Evolutionary conservation across 2,888 invertebrate genomes (phyloP).

Genomic region (Pristionchus mayeri): DNA sequence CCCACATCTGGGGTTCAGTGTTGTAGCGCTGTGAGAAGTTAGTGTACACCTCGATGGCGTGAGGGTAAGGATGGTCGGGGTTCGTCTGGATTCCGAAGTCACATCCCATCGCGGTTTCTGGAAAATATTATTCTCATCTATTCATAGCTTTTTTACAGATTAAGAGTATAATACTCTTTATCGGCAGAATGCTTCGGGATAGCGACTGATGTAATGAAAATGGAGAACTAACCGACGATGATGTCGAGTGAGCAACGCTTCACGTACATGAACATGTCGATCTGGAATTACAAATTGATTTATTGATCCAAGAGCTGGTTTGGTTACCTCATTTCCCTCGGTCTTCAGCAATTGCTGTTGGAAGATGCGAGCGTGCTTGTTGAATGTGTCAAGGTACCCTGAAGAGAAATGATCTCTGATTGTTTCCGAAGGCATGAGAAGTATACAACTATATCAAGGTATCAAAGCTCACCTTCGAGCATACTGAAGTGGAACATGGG

Average conservation of each 20-base stretch:
- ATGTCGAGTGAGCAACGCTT: constrained; percentile 79
- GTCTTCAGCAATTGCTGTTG: neutral
- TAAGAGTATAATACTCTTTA: too few species aligned
- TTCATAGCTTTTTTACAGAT: neutral
- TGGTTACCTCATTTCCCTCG: constrained; percentile 62
- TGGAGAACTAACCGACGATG: constrained; percentile 16
- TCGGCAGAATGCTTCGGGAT: too few species aligned
- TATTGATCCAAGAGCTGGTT: constrained; percentile 62
- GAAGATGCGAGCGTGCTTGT: constrained; percentile 32
- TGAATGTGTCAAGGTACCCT: constrained; percentile 36
- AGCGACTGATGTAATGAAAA: too few species aligned
- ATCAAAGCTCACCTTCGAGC: constrained; percentile 30
- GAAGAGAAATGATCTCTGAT: neutral
- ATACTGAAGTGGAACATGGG: constrained; percentile 43
- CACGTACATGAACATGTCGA: constrained; percentile 70
- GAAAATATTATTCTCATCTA: too few species aligned
- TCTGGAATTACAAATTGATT: neutral
- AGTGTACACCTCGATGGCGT: constrained; percentile 54
- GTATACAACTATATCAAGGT: too few species aligned
- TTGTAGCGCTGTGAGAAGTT: constrained; percentile 51
- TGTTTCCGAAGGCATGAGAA: too few species aligned
- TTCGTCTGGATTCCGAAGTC: constrained; percentile 52
- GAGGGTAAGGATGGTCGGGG: constrained; percentile 54
- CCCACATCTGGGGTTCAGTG: constrained; percentile 45
- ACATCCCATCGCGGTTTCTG: constrained; percentile 58